These are phyloP conservation scores for Xyrichtys novacula DNA, from an alignment of 2,797 vertebrate species.

Conservation along the genomic window DNA sequence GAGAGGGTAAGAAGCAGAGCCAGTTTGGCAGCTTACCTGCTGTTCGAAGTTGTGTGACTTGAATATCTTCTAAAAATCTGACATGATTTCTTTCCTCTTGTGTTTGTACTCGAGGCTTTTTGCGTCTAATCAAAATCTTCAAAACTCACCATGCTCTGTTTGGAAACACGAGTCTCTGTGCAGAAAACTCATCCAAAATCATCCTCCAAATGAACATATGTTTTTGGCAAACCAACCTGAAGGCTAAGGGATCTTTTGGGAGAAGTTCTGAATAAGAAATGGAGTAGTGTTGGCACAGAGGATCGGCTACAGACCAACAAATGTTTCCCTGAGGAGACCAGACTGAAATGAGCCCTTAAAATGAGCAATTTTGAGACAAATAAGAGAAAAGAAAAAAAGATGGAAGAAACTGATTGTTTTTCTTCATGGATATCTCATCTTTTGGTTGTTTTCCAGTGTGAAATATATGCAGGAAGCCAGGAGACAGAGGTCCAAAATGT, in stretches of 20 bases:
- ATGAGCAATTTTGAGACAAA: background rate
- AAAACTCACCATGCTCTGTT: background rate
- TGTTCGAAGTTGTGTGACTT: background rate
- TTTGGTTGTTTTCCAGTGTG: too few relatives aligned
- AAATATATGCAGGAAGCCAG: too few relatives aligned
- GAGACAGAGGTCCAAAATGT: too few relatives aligned
- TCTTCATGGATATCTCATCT: background rate
- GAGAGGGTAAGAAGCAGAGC: constrained; percentile 90
- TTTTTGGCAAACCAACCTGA: constrained; percentile 28
- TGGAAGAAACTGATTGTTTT: too few relatives aligned
- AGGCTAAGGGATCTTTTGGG: background rate
- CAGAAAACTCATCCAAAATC: background rate
- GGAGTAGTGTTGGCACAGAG: constrained; percentile 8
- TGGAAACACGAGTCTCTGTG: background rate
- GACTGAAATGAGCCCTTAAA: background rate
- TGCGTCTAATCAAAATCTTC: background rate
- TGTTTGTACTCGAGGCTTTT: background rate
- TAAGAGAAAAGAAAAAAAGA: too few relatives aligned
- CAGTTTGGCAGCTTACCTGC: background rate
- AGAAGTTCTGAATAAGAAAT: constrained; percentile 19
- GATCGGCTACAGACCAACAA: background rate
- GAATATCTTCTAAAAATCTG: background rate
- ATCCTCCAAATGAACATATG: constrained; percentile 1
- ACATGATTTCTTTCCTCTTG: background rate
- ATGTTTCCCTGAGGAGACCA: background rate